These are phyloP conservation scores for Lasioglossum morio DNA, from an alignment of 2,888 invertebrate genomes.

Conservation along the genomic window DNA sequence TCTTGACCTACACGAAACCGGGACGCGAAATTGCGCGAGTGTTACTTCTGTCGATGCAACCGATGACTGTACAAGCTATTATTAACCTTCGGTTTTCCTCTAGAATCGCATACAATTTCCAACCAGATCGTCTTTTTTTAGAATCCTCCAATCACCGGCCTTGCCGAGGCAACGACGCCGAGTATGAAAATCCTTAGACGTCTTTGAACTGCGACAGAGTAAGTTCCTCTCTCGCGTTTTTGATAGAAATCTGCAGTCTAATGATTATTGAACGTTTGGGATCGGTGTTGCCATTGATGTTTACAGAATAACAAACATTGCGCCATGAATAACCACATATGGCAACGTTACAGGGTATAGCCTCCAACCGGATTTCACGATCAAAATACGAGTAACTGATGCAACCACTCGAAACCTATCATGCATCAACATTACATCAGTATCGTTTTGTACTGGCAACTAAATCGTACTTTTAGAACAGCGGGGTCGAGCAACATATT, in stretches of 20 bases:
- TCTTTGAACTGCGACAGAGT: neutral
- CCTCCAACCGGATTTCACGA: neutral
- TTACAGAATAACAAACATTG: neutral
- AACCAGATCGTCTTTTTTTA: neutral
- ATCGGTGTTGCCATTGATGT: neutral
- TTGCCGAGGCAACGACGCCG: neutral
- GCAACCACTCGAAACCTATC: neutral
- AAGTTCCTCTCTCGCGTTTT: too few relatives aligned
- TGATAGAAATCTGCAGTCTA: neutral
- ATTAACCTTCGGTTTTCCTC: neutral
- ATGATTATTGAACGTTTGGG: neutral
- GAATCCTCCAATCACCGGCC: neutral
- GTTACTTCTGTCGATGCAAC: slow-evolving; percentile 32
- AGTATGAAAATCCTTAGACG: neutral
- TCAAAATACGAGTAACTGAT: neutral
- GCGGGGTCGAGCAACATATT: neutral
- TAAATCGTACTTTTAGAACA: neutral
- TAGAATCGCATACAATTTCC: neutral
- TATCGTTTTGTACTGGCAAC: neutral
- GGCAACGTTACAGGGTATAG: neutral
- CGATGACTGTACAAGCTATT: slow-evolving; percentile 6
- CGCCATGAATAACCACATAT: neutral
- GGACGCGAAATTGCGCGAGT: slow-evolving; percentile 50
- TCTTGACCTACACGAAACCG: slow-evolving; percentile 57
- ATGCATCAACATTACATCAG: neutral